Base-by-base conservation (phyloP, 2,888 invertebrate species). In the Leptopilina myrica region DNA sequence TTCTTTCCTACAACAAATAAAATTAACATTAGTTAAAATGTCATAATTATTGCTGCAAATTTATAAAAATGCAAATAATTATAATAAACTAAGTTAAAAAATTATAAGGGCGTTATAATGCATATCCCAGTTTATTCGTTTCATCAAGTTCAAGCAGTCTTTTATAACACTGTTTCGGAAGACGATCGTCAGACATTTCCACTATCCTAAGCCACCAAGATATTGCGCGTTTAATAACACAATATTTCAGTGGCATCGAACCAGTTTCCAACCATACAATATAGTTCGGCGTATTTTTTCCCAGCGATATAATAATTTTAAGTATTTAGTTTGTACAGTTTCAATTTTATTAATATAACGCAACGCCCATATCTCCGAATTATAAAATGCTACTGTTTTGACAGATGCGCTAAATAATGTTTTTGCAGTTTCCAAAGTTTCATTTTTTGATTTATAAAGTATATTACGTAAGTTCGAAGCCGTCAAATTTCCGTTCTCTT, bases 401-500 rank as follows among this genome's bases (percentile, higher is more conserved):
- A 75, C 75, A 15, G 26, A 40, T 4, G 56, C 56, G 6, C 56
- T 56, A 40, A 75, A 75, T 9, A 75, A 33, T 9, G 53, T 75
- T n/a, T 56, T 26, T 56, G 33, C 59, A 8, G 59, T 14, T 8
- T 75, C 11, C 56, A 53, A 56, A 33, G 26, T 56, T 26, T 75
- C 75, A 15, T 33, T 26, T 33, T 75, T 56, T 14, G 56, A 56
- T 75, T 26, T 59, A 26, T 33, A 26, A 15, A 73, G 49, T 53
- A 40, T 26, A 40, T 7, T 33, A 56, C 77, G 76, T 40, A 78
- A 59, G 8, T 76, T 53, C 2, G 73, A 15, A 5, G 75, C 11
- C 3, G 78, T 75, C 8, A 66, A 43, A 78, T 75, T 78, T 8
- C 65, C 76, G 20, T 62, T 78, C 2, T 59, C 26, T 5, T 67